A percentile compares a stretch with the other conserved stretches of the same genome.
Evolutionary conservation across 2,797 vertebrate genomes (phyloP).

Genomic region (Sylvia borin): DNA sequence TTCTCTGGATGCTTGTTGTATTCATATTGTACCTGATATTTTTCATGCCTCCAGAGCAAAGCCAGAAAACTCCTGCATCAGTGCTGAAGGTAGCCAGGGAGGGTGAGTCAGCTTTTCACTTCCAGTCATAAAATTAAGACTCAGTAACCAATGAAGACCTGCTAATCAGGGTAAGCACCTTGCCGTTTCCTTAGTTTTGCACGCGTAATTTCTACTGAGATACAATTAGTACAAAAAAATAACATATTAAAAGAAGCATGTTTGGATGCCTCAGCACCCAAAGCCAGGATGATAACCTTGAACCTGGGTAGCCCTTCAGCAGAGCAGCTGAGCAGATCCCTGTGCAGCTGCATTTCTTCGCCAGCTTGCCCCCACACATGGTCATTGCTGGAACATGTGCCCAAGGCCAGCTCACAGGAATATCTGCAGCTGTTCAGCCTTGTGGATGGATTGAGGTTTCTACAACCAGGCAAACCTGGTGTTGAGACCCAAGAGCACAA

Average conservation of each 20-base stretch:
- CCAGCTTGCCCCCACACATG: background rate
- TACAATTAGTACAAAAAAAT: background rate
- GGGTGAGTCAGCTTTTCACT: conserved; percentile 10
- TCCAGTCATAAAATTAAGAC: background rate
- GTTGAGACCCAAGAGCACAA: accelerated
- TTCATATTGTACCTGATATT: background rate
- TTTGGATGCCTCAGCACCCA: background rate
- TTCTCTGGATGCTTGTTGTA: background rate
- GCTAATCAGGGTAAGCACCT: background rate
- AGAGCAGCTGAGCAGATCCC: background rate
- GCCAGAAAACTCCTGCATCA: background rate
- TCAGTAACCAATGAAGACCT: background rate
- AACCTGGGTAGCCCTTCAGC: background rate
- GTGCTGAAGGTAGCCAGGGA: background rate
- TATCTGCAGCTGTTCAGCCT: background rate
- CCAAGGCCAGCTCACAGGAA: background rate
- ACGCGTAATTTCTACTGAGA: background rate
- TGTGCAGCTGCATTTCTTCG: background rate
- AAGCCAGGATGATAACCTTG: background rate
- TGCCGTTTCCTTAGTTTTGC: background rate
- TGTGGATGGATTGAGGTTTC: background rate
- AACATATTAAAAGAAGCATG: background rate
- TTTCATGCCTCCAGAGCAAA: background rate
- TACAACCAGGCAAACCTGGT: background rate
- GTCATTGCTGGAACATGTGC: background rate